Evolutionary conservation across 2,797 vertebrate species (phyloP).

Genomic region (Megalops cyprinoides): DNA sequence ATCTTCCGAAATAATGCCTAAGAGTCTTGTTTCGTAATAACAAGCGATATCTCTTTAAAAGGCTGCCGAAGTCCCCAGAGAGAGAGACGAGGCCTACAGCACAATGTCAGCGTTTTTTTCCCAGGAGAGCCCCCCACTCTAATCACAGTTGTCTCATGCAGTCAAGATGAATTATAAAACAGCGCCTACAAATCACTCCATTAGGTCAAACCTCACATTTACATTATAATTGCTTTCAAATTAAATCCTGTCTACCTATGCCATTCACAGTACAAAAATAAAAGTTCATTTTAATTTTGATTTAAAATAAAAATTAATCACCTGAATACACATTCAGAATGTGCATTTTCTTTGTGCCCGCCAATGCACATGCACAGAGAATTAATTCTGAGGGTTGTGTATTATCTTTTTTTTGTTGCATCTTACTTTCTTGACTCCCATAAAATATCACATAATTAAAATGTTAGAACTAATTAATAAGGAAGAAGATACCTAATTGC

Average conservation of each 20-base stretch:
- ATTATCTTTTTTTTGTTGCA: constrained; percentile 12
- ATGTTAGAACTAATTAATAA: constrained; percentile 15
- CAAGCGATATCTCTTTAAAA: constrained; percentile 25
- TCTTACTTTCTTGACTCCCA: neutral
- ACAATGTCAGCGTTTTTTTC: constrained; percentile 25
- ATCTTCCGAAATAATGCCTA: neutral
- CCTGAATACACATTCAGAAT: constrained; percentile 4
- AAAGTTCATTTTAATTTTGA: constrained; percentile 34
- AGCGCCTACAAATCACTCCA: constrained; percentile 9
- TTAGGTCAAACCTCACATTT: constrained; percentile 38
- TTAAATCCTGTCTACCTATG: constrained; percentile 37
- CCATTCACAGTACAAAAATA: constrained; percentile 27
- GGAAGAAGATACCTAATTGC: neutral
- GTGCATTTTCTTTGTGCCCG: neutral
- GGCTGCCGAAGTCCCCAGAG: neutral
- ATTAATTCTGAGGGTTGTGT: neutral
- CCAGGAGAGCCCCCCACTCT: constrained; percentile 16
- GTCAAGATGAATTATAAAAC: constrained; percentile 39
- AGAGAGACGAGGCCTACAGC: neutral
- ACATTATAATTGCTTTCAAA: constrained; percentile 49
- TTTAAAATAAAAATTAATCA: constrained; percentile 22
- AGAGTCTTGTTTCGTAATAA: neutral
- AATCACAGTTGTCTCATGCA: constrained; percentile 41
- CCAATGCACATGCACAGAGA: neutral
- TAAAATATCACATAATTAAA: constrained; percentile 13